phyloP scores from a whole-genome alignment of 2,888 invertebrate species.

The Tipula helvola region DNA sequence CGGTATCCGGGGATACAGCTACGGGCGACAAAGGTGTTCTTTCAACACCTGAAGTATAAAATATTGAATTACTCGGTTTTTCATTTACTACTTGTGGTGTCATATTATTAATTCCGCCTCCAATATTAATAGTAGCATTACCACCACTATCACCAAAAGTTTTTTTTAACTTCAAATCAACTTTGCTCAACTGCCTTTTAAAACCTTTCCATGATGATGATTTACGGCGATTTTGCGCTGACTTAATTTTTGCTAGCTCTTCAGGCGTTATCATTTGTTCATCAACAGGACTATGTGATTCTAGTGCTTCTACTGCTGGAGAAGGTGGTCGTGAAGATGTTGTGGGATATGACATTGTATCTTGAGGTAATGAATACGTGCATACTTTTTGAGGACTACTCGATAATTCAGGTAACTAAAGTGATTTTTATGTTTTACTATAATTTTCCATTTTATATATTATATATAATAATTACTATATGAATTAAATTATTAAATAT shows the following conservation, averaged over 20 bases:
- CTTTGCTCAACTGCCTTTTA: slow-evolving; percentile 70
- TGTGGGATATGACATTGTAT: slow-evolving; percentile 30
- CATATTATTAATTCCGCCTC: not conserved
- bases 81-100: slow-evolving; percentile 24
- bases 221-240: slow-evolving; percentile 41
- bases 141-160: slow-evolving; percentile 41
- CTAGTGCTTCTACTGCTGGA: slow-evolving; percentile 37
- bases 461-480: not conserved
- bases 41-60: slow-evolving; percentile 31
- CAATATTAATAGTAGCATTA: slow-evolving; percentile 18
- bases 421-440: slow-evolving; percentile 14
- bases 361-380: slow-evolving; percentile 18
- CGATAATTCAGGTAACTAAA: slow-evolving; percentile 23
- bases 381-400: slow-evolving; percentile 23
- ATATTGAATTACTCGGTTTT: slow-evolving; percentile 26
- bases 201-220: slow-evolving; percentile 60
- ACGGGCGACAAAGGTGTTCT: slow-evolving; percentile 28
- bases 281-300: slow-evolving; percentile 23
- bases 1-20: slow-evolving; percentile 24
- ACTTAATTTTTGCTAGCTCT: slow-evolving; percentile 33
- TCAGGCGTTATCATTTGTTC: slow-evolving; percentile 27
- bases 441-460: slow-evolving; percentile 14
- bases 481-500: not conserved
- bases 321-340: slow-evolving; percentile 37
- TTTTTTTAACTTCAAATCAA: slow-evolving; percentile 60